Base-by-base conservation (phyloP, 2,888 invertebrate species). In the Drosophila picticornis region DNA sequence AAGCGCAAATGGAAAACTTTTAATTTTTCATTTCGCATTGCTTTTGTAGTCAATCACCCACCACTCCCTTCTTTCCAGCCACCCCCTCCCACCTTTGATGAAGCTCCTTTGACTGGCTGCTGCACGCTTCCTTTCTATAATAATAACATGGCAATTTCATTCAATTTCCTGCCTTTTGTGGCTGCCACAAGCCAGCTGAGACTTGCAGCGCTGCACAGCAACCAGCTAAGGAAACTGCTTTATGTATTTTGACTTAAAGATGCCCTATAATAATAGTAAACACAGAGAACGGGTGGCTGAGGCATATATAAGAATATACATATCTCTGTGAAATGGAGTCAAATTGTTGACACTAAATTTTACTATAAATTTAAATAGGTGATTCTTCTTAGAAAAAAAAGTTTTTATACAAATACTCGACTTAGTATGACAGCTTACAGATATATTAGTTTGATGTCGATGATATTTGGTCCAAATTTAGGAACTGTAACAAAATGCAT, bases 111-210 rank as follows among this genome's bases (percentile, higher is more conserved):
- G 51, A 43, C 62, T 66, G 48, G 31, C 43, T 55, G 38, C 63
- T 64, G 75, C 75, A 84, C 68, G 65, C 80, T 85, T 81, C 81
- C 86, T 80, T 75, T 83, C 65, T 48, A 83, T 81, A 86, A 83
- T 78, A 84, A 84, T 84, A 87, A 83, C 84, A 87, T 84, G 83
- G 84, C 83, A 84, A 87, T 83, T 83, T 86, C 81, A 84, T 87
- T 83, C 87, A 83, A 83, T 83, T 86, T 83, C 87, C 83, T 84
- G 83, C 38, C 81, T 73, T 83, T 83, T 87, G 87, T 87, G 75
- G 67, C 52, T 74, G 73, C 77, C 77, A 73, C 67, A 46, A 62
- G 46, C 25, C 75, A 72, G 75, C 51, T 46, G 57, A 64, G 62
- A 27, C 60, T 38, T 50, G 50, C 22, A 48, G 29, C 34, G 43